Conservation (phyloP, 2,797 vertebrate genomes). For the Labeo calbasu region DNA sequence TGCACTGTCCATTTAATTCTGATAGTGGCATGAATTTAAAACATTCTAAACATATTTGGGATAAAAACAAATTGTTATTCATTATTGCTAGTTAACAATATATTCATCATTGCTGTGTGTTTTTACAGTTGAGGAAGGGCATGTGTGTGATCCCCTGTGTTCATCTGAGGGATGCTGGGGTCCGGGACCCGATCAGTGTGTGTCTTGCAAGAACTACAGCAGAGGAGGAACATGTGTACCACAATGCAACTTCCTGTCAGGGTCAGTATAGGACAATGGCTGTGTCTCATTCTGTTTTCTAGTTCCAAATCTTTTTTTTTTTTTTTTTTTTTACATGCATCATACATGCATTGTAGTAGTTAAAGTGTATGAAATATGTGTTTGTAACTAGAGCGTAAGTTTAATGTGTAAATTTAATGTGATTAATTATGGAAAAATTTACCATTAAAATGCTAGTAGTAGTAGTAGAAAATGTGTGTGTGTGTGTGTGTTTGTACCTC, state of each 20-base stretch:
- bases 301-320: not conserved
- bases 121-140: slow-evolving; percentile 69
- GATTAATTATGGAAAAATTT: not conserved
- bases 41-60: not conserved
- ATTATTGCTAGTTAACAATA: not conserved
- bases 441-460: not conserved
- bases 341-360: not conserved
- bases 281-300: slow-evolving; percentile 33
- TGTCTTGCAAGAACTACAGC: slow-evolving; percentile 87
- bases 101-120: slow-evolving; percentile 57
- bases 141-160: slow-evolving; percentile 87
- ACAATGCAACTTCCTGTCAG: slow-evolving; percentile 84
- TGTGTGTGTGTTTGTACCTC: not conserved
- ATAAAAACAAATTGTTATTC: not conserved
- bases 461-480: not conserved
- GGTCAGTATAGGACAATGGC: slow-evolving; percentile 74
- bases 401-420: not conserved
- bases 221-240: slow-evolving; percentile 84
- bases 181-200: slow-evolving; percentile 86
- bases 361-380: not conserved
- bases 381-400: no score
- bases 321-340: not conserved
- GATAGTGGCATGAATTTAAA: not conserved
- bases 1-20: not conserved
- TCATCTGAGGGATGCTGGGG: slow-evolving; percentile 92